Evolutionary conservation across 2,113 vertebrate species (phyloP).

Genomic region (Rissa tridactyla): DNA sequence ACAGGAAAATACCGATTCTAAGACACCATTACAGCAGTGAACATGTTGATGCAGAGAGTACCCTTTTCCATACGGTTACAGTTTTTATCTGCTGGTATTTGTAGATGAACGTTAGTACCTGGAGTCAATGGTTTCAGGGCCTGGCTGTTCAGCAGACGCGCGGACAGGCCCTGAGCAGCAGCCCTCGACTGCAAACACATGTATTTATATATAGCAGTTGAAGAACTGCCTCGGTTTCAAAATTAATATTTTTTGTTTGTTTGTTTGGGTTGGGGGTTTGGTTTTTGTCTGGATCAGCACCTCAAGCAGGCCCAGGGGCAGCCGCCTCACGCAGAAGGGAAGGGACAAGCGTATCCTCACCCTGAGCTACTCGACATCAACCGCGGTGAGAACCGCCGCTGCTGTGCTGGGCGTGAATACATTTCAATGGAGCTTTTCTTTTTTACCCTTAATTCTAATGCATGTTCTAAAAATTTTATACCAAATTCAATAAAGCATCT

Average conservation of each 20-base stretch:
- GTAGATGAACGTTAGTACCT: rapidly evolving
- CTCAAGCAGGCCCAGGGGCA: rapidly evolving
- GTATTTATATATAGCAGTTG: rapidly evolving
- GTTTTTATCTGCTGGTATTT: neutral
- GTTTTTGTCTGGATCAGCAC: neutral
- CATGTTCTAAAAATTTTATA: neutral
- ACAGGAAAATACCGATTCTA: neutral
- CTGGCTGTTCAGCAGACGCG: neutral
- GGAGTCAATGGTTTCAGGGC: rapidly evolving
- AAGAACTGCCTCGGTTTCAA: neutral
- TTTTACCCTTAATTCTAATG: neutral
- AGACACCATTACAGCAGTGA: neutral
- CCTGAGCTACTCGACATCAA: neutral
- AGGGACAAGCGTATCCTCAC: neutral
- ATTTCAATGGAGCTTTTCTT: neutral
- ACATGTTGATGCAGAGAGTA: no score
- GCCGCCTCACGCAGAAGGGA: no score
- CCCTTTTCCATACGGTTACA: neutral
- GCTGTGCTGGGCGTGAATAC: no score
- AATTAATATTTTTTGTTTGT: no score
- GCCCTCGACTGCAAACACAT: rapidly evolving
- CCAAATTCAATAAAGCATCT: neutral
- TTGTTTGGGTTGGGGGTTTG: neutral
- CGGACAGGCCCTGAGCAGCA: rapidly evolving
- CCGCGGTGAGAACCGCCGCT: neutral